Percentiles rank a stretch among this genome's conserved stretches.
Conservation (phyloP, 2,113 vertebrate species). For the Paratilapia polleni region DNA sequence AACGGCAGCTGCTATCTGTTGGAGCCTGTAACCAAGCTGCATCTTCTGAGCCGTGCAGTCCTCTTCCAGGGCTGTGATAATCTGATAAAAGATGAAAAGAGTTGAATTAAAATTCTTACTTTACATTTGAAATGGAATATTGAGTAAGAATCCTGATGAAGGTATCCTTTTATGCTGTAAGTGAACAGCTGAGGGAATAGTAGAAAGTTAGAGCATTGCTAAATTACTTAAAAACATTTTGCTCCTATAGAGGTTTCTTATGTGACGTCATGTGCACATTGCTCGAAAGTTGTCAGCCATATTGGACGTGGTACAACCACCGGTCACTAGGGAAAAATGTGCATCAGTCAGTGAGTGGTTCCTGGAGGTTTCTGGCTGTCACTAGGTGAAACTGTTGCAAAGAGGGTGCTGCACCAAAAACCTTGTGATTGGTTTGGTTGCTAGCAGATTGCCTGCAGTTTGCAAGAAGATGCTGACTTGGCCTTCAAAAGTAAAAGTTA, state of each 20-base stretch:
- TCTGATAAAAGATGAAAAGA: conserved; percentile 75
- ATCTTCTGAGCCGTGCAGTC: conserved; percentile 95
- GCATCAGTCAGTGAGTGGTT: no score
- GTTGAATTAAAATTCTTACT: not conserved
- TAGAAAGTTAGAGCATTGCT: not conserved
- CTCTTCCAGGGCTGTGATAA: conserved; percentile 93
- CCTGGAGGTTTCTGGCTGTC: no score
- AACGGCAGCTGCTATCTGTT: conserved; percentile 96
- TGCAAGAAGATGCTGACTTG: not conserved
- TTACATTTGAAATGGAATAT: not conserved
- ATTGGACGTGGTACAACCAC: no score
- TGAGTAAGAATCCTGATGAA: not conserved
- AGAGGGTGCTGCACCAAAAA: no score
- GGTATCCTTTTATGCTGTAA: no score
- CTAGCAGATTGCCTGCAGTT: not conserved
- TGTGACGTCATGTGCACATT: no score
- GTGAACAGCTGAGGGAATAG: no score
- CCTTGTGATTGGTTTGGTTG: not conserved
- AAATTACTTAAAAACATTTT: not conserved
- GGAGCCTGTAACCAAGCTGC: conserved; percentile 96
- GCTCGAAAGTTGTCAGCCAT: no score
- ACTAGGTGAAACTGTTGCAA: no score
- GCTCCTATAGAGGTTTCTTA: not conserved
- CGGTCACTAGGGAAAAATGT: no score
- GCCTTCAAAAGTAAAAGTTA: not conserved